Conservation (phyloP, 1,140 invertebrate genomes). For the Drosophila insularis region DNA sequence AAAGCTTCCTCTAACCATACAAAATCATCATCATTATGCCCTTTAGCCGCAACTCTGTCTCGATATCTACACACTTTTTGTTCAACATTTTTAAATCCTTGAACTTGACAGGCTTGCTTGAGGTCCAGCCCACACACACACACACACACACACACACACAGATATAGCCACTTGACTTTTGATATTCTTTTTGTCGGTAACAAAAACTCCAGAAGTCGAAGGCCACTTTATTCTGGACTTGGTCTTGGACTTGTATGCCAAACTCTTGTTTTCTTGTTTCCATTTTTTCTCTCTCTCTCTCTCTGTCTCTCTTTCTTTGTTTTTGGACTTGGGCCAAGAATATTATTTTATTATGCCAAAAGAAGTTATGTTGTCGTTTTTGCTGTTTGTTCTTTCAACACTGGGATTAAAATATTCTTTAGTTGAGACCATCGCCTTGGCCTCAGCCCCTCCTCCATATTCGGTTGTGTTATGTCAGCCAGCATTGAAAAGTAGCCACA, state of each 20-base stretch:
- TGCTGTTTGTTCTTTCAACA: conserved; percentile 29
- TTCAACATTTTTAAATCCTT: conserved; percentile 60
- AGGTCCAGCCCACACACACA: conserved; percentile 11
- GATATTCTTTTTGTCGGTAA: conserved; percentile 48
- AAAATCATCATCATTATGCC: conserved; percentile 46
- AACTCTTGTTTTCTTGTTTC: conserved; percentile 6
- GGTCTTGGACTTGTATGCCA: conserved; percentile 28
- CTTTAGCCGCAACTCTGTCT: conserved; percentile 9
- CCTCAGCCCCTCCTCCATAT: conserved; percentile 18
- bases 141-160: neutral
- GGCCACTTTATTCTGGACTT: conserved; percentile 53
- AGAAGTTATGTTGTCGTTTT: conserved; percentile 48
- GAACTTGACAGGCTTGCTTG: conserved; percentile 53
- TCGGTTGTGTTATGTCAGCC: conserved; percentile 7
- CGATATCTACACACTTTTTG: conserved; percentile 32
- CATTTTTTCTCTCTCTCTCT: conserved; percentile 19
- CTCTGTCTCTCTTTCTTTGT: conserved; percentile 32
- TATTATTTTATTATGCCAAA: conserved; percentile 66
- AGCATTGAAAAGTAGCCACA: conserved; percentile 52
- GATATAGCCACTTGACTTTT: conserved; percentile 42
- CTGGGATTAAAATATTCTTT: conserved; percentile 48
- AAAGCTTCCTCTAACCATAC: conserved; percentile 11
- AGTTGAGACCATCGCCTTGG: conserved; percentile 1
- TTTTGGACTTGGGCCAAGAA: conserved; percentile 54
- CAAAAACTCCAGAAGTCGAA: conserved; percentile 40